Percentiles rank a stretch among this genome's conserved stretches.
phyloP scores from a whole-genome alignment of 2,113 vertebrate species.

The Xiphophorus maculatus region DNA sequence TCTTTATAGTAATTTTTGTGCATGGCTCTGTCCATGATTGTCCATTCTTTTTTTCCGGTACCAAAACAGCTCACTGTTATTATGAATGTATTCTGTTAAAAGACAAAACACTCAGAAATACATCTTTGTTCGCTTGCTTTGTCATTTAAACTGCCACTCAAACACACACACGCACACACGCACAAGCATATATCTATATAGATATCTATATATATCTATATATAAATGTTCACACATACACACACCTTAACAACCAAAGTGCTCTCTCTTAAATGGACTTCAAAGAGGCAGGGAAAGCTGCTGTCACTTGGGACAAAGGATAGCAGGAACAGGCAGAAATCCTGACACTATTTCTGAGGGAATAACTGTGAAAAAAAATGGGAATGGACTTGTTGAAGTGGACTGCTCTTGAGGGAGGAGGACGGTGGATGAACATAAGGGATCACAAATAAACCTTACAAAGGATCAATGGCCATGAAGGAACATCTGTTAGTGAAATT shows the following conservation, averaged over 20 bases:
- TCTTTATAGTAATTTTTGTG: slow-evolving; percentile 32
- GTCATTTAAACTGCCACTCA: slow-evolving; percentile 64
- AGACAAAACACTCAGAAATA: slow-evolving; percentile 52
- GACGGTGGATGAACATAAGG: slow-evolving; percentile 64
- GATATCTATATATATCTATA: slow-evolving; percentile 40
- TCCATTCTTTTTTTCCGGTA: slow-evolving; percentile 42
- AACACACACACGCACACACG: slow-evolving; percentile 19
- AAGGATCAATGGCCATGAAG: slow-evolving; percentile 76
- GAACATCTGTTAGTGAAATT: slow-evolving; percentile 71
- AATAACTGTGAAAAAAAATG: slow-evolving; percentile 74
- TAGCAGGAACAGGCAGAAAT: slow-evolving; percentile 58
- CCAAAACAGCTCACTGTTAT: slow-evolving; percentile 66
- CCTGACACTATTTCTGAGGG: slow-evolving; percentile 74
- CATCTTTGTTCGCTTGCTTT: slow-evolving; percentile 40
- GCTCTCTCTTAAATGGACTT: slow-evolving; percentile 82
- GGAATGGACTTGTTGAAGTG: slow-evolving; percentile 59
- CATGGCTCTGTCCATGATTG: slow-evolving; percentile 9
- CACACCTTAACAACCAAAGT: slow-evolving; percentile 84
- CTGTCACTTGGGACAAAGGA: slow-evolving; percentile 68
- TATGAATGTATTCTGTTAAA: slow-evolving; percentile 78
- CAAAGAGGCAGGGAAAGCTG: slow-evolving; percentile 70
- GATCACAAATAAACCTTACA: slow-evolving; percentile 72
- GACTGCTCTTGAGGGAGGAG: slow-evolving; percentile 60
- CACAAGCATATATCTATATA: slow-evolving; percentile 38
- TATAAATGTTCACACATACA: slow-evolving; percentile 41